These are phyloP conservation scores for Geopemphigus sp. DNA, from an alignment of 1,140 invertebrate genomes.

Conservation along the genomic window DNA sequence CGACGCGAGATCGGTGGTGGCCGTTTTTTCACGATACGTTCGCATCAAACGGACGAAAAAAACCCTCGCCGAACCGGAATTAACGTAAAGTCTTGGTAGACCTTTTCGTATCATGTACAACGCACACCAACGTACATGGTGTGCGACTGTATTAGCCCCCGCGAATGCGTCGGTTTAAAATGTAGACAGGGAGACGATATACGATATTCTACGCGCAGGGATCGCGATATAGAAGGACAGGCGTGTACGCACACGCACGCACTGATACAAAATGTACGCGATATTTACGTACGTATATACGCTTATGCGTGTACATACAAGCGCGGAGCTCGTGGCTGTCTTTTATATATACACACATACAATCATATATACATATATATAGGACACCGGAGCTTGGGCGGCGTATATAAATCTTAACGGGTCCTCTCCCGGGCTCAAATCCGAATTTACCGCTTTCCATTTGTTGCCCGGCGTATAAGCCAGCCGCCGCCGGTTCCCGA, in stretches of 20 bases:
- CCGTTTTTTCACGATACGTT: background rate
- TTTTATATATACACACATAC: background rate
- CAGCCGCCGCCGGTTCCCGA: background rate
- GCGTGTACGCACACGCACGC: too few relatives aligned
- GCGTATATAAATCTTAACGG: conserved; percentile 31
- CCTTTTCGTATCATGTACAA: background rate
- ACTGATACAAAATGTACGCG: too few relatives aligned
- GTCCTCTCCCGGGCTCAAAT: conserved; percentile 35
- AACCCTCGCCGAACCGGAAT: conserved; percentile 33
- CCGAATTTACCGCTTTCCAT: conserved; percentile 44
- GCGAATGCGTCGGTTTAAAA: too few relatives aligned
- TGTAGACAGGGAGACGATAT: too few relatives aligned
- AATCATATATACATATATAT: background rate
- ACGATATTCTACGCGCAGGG: too few relatives aligned
- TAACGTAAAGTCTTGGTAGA: conserved; percentile 33
- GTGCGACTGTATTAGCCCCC: too few relatives aligned
- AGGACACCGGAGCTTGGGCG: background rate
- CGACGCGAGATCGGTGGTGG: background rate
- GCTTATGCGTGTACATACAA: background rate
- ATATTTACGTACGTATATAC: background rate
- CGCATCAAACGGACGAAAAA: background rate
- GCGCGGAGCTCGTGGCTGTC: background rate
- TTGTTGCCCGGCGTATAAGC: conserved; percentile 4
- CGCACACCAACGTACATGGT: too few relatives aligned
- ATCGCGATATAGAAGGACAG: too few relatives aligned